Base-by-base conservation (phyloP, 2,888 invertebrate genomes). In the Cylloceria caligata region DNA sequence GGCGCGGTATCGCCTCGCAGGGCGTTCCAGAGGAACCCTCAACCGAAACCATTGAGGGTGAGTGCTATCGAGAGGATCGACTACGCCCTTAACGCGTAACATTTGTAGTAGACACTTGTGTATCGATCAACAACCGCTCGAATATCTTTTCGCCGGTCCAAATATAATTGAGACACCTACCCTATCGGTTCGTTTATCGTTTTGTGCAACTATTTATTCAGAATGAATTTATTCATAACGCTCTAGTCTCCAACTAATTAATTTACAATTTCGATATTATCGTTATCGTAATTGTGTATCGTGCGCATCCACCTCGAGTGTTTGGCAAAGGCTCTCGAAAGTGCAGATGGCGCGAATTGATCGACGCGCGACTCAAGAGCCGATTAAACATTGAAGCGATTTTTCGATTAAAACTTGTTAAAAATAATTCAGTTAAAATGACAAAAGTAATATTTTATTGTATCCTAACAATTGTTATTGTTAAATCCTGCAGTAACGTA, bases 1-100 rank as follows among this genome's bases (percentile, higher is more conserved):
- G 68, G 62, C 42, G 49, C 21, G 2, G 34, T 16, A 55, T 11
- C 34, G 45, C 49, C 30, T 57, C 74, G 62, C n/a, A 78, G 71
- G 69, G 55, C 74, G 64, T 74, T 52, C 21, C 52, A 47, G 52
- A 62, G 21, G 27, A 67, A 16, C 77, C 77, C 77, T 73, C 52
- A 72, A 64, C n/a, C 67, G 67, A 68, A 60, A 73, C 67, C 27
- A 67, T 52, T 19, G 69, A 69, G 73, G 64, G 77, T 9, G 55
- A 77, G 67, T 24, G 57, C 64, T 69, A 73, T 74, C 68, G 52
- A 30, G 81, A 71, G 65, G 60, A 76, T 72, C 81, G 73, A 64
- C 71, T 60, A 16, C 57, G 39, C 69, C 68, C 77, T 74, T 69
- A 49, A 45, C 52, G 36, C 60, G 36, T 21, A 47, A 42, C 55